These are phyloP conservation scores for Heloderma charlesbogerti DNA, from an alignment of 2,113 vertebrate genomes.

Conservation along the genomic window DNA sequence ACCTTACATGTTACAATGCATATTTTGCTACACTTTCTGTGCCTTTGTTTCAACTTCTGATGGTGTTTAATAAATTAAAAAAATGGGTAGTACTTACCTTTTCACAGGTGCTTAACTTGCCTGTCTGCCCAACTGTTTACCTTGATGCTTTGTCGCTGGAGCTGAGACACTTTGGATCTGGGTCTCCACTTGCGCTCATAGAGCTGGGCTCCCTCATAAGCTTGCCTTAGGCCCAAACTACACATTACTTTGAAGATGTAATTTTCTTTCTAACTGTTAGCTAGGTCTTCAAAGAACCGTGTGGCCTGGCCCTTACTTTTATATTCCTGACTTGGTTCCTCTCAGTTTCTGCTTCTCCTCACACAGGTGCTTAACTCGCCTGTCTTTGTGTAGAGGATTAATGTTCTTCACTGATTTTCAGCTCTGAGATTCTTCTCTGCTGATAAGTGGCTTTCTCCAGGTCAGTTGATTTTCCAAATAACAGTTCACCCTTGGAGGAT, in stretches of 20 bases:
- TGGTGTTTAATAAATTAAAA: too few species aligned
- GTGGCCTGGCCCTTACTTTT: too few species aligned
- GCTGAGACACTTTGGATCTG: not conserved
- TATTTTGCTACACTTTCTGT: too few species aligned
- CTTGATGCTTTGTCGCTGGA: not conserved
- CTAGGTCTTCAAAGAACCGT: too few species aligned
- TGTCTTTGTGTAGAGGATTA: not conserved
- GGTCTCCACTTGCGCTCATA: not conserved
- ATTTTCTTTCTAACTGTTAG: too few species aligned
- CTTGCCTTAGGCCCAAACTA: too few species aligned
- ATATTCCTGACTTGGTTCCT: too few species aligned
- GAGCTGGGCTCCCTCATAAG: too few species aligned
- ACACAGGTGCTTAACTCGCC: not conserved
- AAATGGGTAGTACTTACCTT: not conserved
- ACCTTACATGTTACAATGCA: too few species aligned
- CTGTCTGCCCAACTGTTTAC: not conserved
- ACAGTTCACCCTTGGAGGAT: not conserved
- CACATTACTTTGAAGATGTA: too few species aligned
- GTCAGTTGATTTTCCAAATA: not conserved
- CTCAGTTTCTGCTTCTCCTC: not conserved
- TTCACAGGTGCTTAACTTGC: too few species aligned
- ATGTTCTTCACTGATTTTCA: not conserved
- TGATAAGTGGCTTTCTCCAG: not conserved
- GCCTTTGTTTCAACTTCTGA: too few species aligned
- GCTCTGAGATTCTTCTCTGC: not conserved